Base-by-base conservation (phyloP, 2,888 invertebrate genomes). In the Chrysotoxum bicinctum region DNA sequence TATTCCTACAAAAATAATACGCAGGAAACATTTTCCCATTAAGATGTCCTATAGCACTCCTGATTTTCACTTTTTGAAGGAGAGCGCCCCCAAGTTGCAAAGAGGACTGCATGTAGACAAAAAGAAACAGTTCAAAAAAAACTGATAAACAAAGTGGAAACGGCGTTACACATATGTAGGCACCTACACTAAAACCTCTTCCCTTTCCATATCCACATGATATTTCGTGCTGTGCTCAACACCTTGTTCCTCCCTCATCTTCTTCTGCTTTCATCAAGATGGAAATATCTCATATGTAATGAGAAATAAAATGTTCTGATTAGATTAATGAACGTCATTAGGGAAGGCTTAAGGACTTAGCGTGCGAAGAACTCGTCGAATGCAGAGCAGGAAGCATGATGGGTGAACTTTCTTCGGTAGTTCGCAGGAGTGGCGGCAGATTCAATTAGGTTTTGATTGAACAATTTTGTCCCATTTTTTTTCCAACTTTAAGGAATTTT, bases 281-380 rank as follows among this genome's bases (percentile, higher is more conserved):
- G 60, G 40, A 40, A 74, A 72, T 58, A 52, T 79, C 64, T 75
- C 79, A 75, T 72, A 72, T 72, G 73, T 70, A 74, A 84, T 84
- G 79, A 40, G 74, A 79, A 79, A 75, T 79, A 58, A 62, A 79
- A 84, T 72, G 66, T 58, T 70, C 52, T 60, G 58, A 84, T 84
- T 79, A 84, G 70, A 79, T 84, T 84, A 75, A 75, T 79, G 70
- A 79, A 75, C 79, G 58, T 75, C 79, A 70, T 75, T 79, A 72
- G 21, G 48, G 43, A 23, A 35, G 70, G 58, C 54, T 68, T 62
- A 54, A 19, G 45, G 16, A 35, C 43, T 66, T 32, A 30, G 56
- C 26, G 21, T 48, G 52, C 21, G 12, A 52, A 8, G 35, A 19
- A 62, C 19, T n/a, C 21, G 19, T 62, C 26, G 23, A 48, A 45